Conservation (phyloP, 2,797 vertebrate genomes). For the Borostomias antarcticus region DNA sequence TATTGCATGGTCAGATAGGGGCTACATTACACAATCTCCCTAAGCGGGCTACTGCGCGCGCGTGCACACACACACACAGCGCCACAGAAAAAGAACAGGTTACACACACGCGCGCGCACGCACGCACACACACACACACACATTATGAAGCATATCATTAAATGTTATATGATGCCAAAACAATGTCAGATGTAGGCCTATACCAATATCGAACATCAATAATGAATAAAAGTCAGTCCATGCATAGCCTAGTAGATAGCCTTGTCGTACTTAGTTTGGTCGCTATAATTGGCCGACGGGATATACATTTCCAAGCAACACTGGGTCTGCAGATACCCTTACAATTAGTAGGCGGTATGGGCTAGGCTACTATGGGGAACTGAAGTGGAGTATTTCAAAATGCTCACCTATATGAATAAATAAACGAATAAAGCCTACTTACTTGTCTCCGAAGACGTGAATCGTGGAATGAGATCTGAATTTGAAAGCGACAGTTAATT, state of each 20-base stretch:
- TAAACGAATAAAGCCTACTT: conserved; percentile 62
- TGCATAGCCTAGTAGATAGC: too few relatives aligned
- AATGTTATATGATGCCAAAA: too few relatives aligned
- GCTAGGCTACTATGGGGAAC: not conserved
- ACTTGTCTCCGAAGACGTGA: conserved; percentile 66
- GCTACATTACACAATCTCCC: not conserved
- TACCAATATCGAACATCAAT: too few relatives aligned
- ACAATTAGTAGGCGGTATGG: not conserved
- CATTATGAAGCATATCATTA: not conserved
- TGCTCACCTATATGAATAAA: conserved; percentile 5
- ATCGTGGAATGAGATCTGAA: conserved; percentile 49
- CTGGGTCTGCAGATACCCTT: not conserved
- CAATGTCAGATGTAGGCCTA: too few relatives aligned
- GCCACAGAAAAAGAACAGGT: too few relatives aligned
- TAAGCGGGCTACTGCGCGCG: not conserved
- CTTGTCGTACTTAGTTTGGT: not conserved
- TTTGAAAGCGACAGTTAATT: conserved; percentile 49
- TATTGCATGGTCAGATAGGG: not conserved
- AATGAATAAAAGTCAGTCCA: too few relatives aligned
- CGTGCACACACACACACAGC: not conserved
- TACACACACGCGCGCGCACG: too few relatives aligned
- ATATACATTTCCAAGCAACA: conserved; percentile 1
- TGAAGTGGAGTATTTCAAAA: not conserved
- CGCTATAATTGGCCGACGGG: not conserved
- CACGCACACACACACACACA: conserved; percentile 10